Conservation (phyloP, 2,888 invertebrate genomes). For the Napeogenes sylphis region DNA sequence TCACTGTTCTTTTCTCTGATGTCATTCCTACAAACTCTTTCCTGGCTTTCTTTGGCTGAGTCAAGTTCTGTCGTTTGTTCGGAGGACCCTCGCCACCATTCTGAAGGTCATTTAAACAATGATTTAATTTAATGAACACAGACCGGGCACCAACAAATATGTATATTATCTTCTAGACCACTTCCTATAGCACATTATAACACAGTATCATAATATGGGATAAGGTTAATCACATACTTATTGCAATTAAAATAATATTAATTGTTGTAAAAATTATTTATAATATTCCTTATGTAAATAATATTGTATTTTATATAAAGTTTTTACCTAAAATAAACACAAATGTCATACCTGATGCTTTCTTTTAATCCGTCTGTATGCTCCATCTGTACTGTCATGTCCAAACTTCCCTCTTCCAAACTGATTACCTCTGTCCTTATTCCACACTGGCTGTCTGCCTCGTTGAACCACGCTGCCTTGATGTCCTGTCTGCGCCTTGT, state of each 20-base stretch:
- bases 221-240: too few species aligned
- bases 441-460: not conserved
- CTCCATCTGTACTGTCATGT: constrained; percentile 44
- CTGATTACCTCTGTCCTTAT: constrained; percentile 22
- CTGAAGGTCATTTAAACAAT: constrained; percentile 29
- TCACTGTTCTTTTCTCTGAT: constrained; percentile 64
- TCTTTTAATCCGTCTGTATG: constrained; percentile 59
- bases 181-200: too few species aligned
- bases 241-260: not conserved
- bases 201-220: too few species aligned
- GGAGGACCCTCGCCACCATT: constrained; percentile 52
- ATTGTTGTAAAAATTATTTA: not conserved
- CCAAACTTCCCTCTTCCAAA: constrained; percentile 28
- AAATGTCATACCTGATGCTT: constrained; percentile 50
- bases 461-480: not conserved
- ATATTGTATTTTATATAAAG: too few species aligned
- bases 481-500: constrained; percentile 7
- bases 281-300: not conserved
- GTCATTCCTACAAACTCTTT: constrained; percentile 77
- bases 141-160: too few species aligned
- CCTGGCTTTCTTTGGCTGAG: constrained; percentile 57
- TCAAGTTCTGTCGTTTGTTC: constrained; percentile 43
- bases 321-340: not conserved
- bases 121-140: not conserved
- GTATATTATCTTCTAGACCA: too few species aligned